Evolutionary conservation across 2,888 invertebrate species (phyloP).

Genomic region (Zootermopsis nevadensis): DNA sequence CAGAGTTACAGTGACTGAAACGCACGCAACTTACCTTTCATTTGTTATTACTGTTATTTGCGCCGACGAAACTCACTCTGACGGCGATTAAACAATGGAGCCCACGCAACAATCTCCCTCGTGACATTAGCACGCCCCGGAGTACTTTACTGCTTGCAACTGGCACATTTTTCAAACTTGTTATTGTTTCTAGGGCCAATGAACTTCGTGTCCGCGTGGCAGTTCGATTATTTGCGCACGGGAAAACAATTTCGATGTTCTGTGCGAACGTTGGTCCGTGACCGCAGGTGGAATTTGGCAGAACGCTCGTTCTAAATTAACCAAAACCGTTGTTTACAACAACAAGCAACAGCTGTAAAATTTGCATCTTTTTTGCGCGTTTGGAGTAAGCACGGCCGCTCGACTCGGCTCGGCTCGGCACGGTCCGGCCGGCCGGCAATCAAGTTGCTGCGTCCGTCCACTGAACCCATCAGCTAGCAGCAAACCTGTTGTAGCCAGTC

Average conservation of each 20-base stretch:
- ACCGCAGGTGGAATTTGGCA: neutral
- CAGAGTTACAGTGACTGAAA: no score
- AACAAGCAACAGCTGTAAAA: slow-evolving; percentile 4
- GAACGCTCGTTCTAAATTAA: slow-evolving; percentile 16
- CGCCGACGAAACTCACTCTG: no score
- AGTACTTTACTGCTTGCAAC: neutral
- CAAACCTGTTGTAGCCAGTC: slow-evolving; percentile 9
- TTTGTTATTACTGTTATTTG: no score
- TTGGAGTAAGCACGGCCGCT: neutral
- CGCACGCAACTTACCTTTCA: no score
- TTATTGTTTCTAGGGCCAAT: neutral
- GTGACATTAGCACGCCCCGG: neutral
- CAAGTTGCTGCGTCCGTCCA: slow-evolving; percentile 9
- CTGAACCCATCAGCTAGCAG: neutral
- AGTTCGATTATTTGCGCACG: neutral
- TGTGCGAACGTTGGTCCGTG: neutral
- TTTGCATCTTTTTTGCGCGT: neutral
- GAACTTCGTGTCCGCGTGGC: neutral
- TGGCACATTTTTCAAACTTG: neutral
- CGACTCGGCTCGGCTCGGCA: neutral
- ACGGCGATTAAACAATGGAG: no score
- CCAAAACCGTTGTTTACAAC: slow-evolving; percentile 16
- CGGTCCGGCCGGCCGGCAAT: no score
- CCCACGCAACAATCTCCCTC: no score
- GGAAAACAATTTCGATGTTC: neutral